These are phyloP conservation scores for Octonoba sinensis DNA, from an alignment of 2,888 invertebrate genomes.

Conservation along the genomic window DNA sequence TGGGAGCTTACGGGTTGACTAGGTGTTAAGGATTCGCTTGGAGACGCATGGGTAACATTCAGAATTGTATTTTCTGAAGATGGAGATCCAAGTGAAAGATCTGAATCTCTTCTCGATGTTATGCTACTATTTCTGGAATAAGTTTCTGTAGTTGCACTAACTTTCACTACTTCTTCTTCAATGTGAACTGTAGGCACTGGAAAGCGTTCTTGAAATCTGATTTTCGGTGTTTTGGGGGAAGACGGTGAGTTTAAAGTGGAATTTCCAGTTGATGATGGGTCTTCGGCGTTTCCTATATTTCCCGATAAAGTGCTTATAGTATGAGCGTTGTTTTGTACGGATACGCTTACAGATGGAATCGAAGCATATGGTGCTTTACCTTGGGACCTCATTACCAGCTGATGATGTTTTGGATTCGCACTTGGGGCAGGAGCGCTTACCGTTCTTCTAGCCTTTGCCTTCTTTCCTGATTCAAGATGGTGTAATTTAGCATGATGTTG, in stretches of 20 bases:
- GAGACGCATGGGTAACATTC: conserved; percentile 10
- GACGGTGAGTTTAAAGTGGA: conserved; percentile 54
- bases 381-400: conserved; percentile 28
- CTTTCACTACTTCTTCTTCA: conserved; percentile 41
- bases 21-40: conserved; percentile 9
- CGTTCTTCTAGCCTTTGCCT: conserved; percentile 59
- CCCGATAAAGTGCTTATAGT: conserved; percentile 41
- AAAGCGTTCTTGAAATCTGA: conserved; percentile 45
- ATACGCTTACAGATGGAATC: conserved; percentile 59
- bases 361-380: conserved; percentile 51
- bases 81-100: conserved; percentile 19
- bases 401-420: conserved; percentile 48
- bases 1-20: conserved; percentile 54
- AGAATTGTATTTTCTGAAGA: conserved; percentile 19
- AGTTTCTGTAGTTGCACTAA: conserved; percentile 20
- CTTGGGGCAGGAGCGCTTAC: conserved; percentile 62
- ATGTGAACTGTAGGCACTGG: conserved; percentile 62
- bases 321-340: conserved; percentile 42
- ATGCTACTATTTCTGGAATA: conserved; percentile 21
- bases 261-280: conserved; percentile 26
- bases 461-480: conserved; percentile 19
- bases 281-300: conserved; percentile 40
- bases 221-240: conserved; percentile 56
- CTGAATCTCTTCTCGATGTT: conserved; percentile 20
- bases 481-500: conserved; percentile 15